phyloP scores from a whole-genome alignment of 2,797 vertebrate genomes.

The Eulemur mongoz region DNA sequence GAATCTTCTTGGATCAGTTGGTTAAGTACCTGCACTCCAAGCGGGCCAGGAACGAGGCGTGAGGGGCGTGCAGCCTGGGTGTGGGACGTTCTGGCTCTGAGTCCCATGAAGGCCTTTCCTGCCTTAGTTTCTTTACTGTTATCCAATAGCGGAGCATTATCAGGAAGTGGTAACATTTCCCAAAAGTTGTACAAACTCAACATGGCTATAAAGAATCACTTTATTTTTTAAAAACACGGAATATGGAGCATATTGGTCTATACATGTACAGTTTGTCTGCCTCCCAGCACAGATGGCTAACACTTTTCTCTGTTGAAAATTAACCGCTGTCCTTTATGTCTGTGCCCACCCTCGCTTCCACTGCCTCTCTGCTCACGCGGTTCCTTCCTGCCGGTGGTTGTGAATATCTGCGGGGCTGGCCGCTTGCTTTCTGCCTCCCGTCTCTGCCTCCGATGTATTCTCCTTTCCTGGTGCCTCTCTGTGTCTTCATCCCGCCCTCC shows the following conservation, averaged over 20 bases:
- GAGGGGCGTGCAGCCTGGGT: fast-evolving
- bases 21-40: background rate
- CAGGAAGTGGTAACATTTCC: background rate
- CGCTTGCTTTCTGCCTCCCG: background rate
- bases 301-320: background rate
- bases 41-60: background rate
- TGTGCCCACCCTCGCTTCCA: no score
- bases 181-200: background rate
- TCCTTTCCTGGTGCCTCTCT: background rate
- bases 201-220: background rate
- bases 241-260: background rate
- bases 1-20: background rate
- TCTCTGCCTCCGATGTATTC: background rate
- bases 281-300: background rate
- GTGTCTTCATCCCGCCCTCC: background rate
- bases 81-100: fast-evolving
- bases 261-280: no score
- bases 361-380: fast-evolving
- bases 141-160: background rate
- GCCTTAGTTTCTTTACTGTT: background rate
- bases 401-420: background rate
- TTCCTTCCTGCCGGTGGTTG: background rate
- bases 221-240: background rate
- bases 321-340: no score
- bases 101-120: background rate